Percentiles rank a stretch among this genome's conserved stretches.
These are phyloP conservation scores for Tetragnatha versicolor DNA, from an alignment of 1,140 invertebrate genomes.

Conservation along the genomic window DNA sequence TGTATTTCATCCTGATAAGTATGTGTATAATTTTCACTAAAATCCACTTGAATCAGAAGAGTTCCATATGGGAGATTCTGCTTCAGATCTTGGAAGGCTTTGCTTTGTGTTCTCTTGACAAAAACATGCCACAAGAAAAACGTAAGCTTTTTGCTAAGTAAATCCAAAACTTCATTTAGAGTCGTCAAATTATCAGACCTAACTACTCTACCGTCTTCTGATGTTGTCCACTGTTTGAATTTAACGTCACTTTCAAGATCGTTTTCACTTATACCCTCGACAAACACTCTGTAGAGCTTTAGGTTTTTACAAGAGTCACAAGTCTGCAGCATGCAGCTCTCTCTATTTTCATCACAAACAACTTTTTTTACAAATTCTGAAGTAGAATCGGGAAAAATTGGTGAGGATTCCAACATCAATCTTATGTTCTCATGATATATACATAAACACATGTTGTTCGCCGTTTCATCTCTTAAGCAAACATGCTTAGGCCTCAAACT, in stretches of 20 bases:
- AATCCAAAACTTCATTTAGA: neutral
- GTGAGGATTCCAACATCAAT: neutral
- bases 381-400: neutral
- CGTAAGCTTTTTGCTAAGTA: neutral
- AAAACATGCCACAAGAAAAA: neutral
- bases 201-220: neutral
- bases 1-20: slow-evolving; percentile 1
- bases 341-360: neutral
- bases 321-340: neutral
- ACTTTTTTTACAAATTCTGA: neutral
- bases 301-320: neutral
- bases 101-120: neutral
- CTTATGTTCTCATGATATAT: neutral
- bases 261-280: neutral
- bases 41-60: neutral
- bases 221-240: neutral
- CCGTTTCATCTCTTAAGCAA: neutral
- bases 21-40: neutral
- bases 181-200: too few species aligned
- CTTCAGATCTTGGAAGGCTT: neutral
- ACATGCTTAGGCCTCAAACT: neutral
- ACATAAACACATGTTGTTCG: neutral
- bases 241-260: neutral
- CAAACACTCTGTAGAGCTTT: neutral
- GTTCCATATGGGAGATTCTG: neutral